These are phyloP conservation scores for Chouioia cunea DNA, from an alignment of 2,888 invertebrate species.

Conservation along the genomic window DNA sequence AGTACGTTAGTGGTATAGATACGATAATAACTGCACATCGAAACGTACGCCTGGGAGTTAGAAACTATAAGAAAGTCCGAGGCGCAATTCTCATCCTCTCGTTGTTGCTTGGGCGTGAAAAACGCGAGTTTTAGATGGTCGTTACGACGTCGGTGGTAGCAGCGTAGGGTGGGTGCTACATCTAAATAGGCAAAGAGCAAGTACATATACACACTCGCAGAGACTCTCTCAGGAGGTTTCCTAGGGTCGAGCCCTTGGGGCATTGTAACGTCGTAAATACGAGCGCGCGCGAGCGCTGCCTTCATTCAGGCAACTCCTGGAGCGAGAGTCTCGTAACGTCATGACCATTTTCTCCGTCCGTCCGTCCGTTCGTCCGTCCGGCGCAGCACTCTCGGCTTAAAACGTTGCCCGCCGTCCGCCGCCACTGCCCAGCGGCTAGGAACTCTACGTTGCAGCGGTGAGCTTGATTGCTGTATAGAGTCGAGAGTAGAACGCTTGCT, in stretches of 20 bases:
- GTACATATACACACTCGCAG: constrained; percentile 42
- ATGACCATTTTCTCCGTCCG: constrained; percentile 52
- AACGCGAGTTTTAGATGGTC: constrained; percentile 36
- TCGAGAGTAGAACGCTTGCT: constrained; percentile 4
- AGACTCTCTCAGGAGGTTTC: constrained; percentile 5
- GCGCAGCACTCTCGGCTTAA: constrained; percentile 45
- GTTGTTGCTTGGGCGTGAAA: constrained; percentile 25
- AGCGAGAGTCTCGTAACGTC: constrained; percentile 52
- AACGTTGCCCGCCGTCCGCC: constrained; percentile 5
- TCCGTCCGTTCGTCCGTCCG: constrained; percentile 1
- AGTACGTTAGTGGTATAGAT: too few relatives aligned
- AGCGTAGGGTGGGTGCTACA: constrained; percentile 45
- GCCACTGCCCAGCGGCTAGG: constrained; percentile 44
- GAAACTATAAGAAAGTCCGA: neutral
- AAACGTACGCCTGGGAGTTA: neutral
- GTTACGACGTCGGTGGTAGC: constrained; percentile 10
- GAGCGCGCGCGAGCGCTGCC: constrained; percentile 48
- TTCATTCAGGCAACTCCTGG: neutral
- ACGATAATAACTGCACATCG: too few relatives aligned
- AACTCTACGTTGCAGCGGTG: constrained; percentile 21
- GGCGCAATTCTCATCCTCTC: neutral
- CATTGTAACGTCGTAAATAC: constrained; percentile 69
- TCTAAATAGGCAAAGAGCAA: constrained; percentile 50
- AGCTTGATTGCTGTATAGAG: constrained; percentile 47
- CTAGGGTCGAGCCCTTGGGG: constrained; percentile 64